Percentiles rank a stretch among this genome's conserved stretches.
These are phyloP conservation scores for Apis laboriosa DNA, from an alignment of 1,140 invertebrate species.

Conservation along the genomic window DNA sequence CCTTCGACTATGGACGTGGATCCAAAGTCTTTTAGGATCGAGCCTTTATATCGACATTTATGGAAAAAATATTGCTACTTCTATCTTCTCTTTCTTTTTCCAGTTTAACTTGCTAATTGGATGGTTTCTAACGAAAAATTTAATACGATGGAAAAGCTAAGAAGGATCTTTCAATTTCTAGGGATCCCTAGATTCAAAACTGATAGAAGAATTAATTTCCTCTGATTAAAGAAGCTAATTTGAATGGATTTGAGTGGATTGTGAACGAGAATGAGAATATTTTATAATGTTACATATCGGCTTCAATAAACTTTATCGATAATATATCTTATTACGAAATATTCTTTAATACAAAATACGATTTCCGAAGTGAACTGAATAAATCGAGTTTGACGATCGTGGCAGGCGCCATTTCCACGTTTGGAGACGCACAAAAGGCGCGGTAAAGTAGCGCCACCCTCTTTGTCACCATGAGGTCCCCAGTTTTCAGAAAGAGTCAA, in stretches of 20 bases:
- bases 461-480: conserved; percentile 48
- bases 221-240: no score
- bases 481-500: conserved; percentile 70
- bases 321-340: neutral
- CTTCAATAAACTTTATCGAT: neutral
- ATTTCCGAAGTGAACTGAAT: neutral
- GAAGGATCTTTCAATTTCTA: no score
- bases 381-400: neutral
- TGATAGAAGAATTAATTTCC: no score
- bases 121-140: no score
- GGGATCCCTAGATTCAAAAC: no score
- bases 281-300: no score
- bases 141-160: no score
- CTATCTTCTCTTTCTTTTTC: neutral
- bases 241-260: no score
- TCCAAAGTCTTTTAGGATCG: neutral
- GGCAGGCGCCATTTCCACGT: conserved; percentile 40
- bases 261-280: no score
- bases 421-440: conserved; percentile 40
- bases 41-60: no score
- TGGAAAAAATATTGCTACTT: no score
- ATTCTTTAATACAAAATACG: no score
- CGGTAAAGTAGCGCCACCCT: conserved; percentile 66
- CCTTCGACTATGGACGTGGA: neutral
- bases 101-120: neutral